Evolutionary conservation across 2,113 vertebrate genomes (phyloP).

Genomic region (Bubo blakistoni): DNA sequence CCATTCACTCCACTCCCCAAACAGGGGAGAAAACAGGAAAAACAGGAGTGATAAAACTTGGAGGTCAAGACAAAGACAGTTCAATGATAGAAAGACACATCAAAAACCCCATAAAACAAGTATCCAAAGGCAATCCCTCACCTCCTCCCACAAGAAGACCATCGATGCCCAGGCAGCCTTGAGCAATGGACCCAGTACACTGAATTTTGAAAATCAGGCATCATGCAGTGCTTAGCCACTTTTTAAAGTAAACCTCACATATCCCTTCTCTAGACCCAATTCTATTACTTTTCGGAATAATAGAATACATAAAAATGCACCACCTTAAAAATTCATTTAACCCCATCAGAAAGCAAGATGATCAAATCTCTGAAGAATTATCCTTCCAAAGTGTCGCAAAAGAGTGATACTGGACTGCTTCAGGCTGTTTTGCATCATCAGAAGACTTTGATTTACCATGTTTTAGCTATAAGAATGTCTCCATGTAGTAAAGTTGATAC

Average conservation of each 20-base stretch:
- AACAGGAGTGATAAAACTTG: neutral
- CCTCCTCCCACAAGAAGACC: accelerated
- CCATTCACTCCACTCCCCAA: neutral
- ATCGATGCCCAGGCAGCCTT: neutral
- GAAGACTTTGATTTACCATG: neutral
- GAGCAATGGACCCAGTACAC: neutral
- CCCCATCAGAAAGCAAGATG: neutral
- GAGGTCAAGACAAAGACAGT: neutral
- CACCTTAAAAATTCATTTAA: neutral
- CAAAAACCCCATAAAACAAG: neutral
- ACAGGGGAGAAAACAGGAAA: neutral
- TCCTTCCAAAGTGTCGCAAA: neutral
- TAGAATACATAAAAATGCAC: neutral
- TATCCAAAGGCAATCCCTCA: neutral
- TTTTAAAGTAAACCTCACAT: neutral
- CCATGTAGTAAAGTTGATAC: neutral
- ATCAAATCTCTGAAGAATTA: neutral
- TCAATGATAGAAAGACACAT: neutral
- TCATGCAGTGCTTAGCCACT: neutral
- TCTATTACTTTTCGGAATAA: neutral
- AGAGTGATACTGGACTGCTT: neutral
- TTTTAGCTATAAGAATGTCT: neutral
- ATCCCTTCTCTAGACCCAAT: neutral
- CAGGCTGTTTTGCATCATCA: neutral
- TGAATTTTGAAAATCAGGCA: neutral